Conservation (phyloP, 2,113 vertebrate species). For the Mustelus asterias region DNA sequence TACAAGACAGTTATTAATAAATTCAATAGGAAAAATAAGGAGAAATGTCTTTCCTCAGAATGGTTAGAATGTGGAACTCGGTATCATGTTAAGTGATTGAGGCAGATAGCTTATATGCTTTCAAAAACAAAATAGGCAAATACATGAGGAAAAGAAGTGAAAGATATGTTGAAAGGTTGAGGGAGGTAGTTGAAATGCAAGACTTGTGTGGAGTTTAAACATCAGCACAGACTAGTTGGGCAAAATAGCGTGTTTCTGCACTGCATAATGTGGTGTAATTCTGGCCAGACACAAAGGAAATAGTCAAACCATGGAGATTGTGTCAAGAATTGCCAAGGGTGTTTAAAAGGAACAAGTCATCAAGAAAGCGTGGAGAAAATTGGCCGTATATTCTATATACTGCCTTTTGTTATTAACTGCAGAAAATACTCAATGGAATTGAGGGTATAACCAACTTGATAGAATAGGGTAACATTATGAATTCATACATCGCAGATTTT, state of each 20-base stretch:
- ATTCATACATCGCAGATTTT: background rate
- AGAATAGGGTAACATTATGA: background rate
- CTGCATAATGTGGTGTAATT: too few species aligned
- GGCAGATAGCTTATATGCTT: background rate
- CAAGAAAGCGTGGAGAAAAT: too few species aligned
- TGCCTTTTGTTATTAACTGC: background rate
- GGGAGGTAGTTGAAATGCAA: too few species aligned
- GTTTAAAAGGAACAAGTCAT: too few species aligned
- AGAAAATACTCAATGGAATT: background rate
- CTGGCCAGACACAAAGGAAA: too few species aligned
- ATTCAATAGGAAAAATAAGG: background rate
- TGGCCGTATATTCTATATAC: background rate
- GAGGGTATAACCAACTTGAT: background rate
- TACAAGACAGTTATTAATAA: background rate
- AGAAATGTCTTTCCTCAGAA: background rate
- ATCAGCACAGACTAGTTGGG: background rate
- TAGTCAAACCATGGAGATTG: too few species aligned
- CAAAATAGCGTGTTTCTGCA: background rate
- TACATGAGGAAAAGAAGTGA: background rate
- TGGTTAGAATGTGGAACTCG: background rate
- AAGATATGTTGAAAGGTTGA: too few species aligned
- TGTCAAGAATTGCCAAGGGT: too few species aligned
- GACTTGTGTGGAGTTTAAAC: background rate
- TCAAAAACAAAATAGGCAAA: background rate
- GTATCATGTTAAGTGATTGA: background rate